Evolutionary conservation across 2,888 invertebrate genomes (phyloP), one percentile per base, ranked within the genome.

Genomic region (Stenichneumon culpator): DNA sequence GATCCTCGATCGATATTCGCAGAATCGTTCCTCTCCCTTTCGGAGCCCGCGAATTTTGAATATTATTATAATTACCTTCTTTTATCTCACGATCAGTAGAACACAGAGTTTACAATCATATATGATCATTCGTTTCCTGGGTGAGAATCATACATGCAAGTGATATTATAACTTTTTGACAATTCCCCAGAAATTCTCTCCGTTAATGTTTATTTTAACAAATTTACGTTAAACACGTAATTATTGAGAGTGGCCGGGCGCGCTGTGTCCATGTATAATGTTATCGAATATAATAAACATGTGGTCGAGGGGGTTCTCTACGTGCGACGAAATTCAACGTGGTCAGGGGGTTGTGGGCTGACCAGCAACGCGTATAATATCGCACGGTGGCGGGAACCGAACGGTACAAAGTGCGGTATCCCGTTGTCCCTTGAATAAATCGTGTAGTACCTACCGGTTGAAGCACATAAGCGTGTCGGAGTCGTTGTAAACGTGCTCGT

Each of bases 211-310:
- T 67, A 67, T 39, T 67, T 39, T 36, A 54, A n/a, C 36, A 19
- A 39, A 39, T 67, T 11, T 11, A 44, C 39, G 19, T 67, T 19
- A 19, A 67, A 39, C 67, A 67, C 67, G 36, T 67, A 22, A 67
- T 54, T 72, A 22, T 47, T 52, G n/a, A 32, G 52, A 72, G 70
- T 5, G 28, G 22, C 77, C 52, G 39, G 47, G 39, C 57, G 54
- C 73, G 39, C 78, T 83, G 69, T 50, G 25, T 50, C 47, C 44
- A 65, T 63, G 79, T 57, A 65, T 89, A 82, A 81, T 86, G 77
- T 77, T 39, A 52, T 47, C 73, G 75, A 85, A 86, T 87, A 87
- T 87, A 87, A 88, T 88, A 88, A 89, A 89, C 88, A 87, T 84
- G 70, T 84, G 82, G 86, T 70, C 50, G 2, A 50, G 36, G 36